phyloP scores from a whole-genome alignment of 1,140 invertebrate genomes.

The Oscheius sp. region DNA sequence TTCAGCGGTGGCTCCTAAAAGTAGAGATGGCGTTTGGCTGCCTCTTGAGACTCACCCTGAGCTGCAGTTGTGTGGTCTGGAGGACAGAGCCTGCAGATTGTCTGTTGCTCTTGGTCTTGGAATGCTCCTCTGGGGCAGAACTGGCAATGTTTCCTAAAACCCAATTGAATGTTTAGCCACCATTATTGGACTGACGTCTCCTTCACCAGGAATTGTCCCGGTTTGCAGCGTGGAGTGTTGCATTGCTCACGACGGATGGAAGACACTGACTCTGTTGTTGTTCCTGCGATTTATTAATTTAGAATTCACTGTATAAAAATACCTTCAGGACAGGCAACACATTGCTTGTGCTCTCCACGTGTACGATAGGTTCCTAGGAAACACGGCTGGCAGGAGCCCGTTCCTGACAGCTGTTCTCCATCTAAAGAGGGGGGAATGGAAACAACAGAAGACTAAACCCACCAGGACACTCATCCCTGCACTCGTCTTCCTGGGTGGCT shows the following conservation, averaged over 20 bases:
- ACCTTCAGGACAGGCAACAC: slow-evolving; percentile 80
- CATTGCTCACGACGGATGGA: slow-evolving; percentile 83
- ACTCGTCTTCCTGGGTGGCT: slow-evolving; percentile 73
- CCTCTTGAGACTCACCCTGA: slow-evolving; percentile 64
- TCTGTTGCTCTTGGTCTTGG: slow-evolving; percentile 84
- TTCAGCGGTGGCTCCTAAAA: slow-evolving; percentile 54
- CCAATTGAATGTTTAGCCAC: neutral
- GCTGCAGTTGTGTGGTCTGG: slow-evolving; percentile 85
- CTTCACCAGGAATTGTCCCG: slow-evolving; percentile 79
- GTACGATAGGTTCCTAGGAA: slow-evolving; percentile 83
- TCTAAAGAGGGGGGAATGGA: slow-evolving; percentile 40
- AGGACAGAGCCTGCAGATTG: slow-evolving; percentile 80
- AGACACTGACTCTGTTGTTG: slow-evolving; percentile 80
- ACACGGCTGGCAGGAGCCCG: slow-evolving; percentile 85
- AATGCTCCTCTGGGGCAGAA: slow-evolving; percentile 87
- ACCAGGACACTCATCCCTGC: slow-evolving; percentile 65
- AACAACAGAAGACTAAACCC: slow-evolving; percentile 41
- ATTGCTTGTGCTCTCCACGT: slow-evolving; percentile 80
- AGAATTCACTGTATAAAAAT: neutral
- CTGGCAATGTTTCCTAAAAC: slow-evolving; percentile 73
- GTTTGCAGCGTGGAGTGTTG: slow-evolving; percentile 69
- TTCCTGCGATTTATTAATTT: slow-evolving; percentile 44
- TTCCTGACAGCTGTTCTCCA: slow-evolving; percentile 69
- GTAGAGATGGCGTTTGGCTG: neutral
- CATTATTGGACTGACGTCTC: slow-evolving; percentile 64